Conservation (phyloP, 2,888 invertebrate species). For the Orthosia gracilis region DNA sequence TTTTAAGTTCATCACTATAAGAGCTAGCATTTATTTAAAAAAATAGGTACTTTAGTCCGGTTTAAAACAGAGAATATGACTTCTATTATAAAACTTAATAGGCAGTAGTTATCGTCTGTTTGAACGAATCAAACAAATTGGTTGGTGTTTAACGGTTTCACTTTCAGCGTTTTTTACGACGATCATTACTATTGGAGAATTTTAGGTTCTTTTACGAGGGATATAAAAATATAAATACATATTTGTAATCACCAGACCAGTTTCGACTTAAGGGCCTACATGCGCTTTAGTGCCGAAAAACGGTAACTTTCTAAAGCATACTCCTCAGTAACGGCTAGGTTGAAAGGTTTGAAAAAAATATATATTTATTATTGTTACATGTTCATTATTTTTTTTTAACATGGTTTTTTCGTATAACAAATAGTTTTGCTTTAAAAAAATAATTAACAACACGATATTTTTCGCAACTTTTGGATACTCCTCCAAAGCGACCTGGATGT, state of each 20-base stretch:
- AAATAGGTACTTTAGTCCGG: slow-evolving; percentile 11
- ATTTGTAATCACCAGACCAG: slow-evolving; percentile 31
- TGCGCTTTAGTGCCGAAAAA: no score
- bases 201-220: slow-evolving; percentile 41
- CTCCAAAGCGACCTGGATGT: no score
- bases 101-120: slow-evolving; percentile 35
- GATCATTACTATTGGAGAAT: slow-evolving; percentile 41
- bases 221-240: slow-evolving; percentile 42
- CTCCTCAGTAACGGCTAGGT: no score
- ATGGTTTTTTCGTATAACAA: no score
- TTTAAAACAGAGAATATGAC: slow-evolving; percentile 25
- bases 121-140: slow-evolving; percentile 59
- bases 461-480: no score
- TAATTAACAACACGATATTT: no score
- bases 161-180: slow-evolving; percentile 59
- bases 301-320: no score
- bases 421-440: no score
- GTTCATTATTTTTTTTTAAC: no score
- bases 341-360: no score
- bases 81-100: slow-evolving; percentile 52
- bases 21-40: neutral
- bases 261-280: slow-evolving; percentile 1
- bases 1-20: neutral
- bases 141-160: slow-evolving; percentile 61
- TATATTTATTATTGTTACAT: no score